Base-by-base conservation (phyloP, 2,113 vertebrate species). In the Psilopsiagon aurifrons region DNA sequence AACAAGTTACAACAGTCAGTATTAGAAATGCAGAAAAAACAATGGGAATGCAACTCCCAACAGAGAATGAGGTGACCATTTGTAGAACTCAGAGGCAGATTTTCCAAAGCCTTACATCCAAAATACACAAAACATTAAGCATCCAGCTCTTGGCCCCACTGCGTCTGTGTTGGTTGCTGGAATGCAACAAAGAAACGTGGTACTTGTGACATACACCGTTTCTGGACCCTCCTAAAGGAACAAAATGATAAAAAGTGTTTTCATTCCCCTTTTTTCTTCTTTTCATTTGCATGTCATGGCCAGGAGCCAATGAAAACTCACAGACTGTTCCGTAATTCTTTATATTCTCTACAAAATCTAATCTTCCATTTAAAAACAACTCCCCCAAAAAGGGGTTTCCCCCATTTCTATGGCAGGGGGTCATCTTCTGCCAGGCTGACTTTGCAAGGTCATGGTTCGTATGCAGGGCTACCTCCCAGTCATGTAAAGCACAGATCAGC, bases 151-250 rank as follows among this genome's bases (percentile, higher is more conserved):
- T 94, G 95, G 88, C 89, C 77, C 69, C 1, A 1, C 46, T 94
- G 17, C 55, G 57, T 94, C 64, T 89, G 37, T 92, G 67, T 88
- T 97, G 94, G 92, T 97, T 95, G 80, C 86, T 95, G 94, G 96
- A 97, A 91, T 54, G 84, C 82, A 95, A 83, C 76, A 89, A 95
- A 88, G 94, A 96, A 96, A 97, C 83, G 90, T 95, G 97, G 94
- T 83, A 94, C 43, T 92, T 75, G 54, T 23, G 90, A 41, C 52
- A 76, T 73, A 64, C 83, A 78, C 44, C 51, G 83, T 52, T 93
- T 83, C 82, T 86, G 88, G 88, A 82, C 59, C 83, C 31, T 95
- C 59, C n/a, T 66, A 75, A 74, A 77, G 84, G 90, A 97, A 92
- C 73, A 92, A 91, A 94, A 86, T 81, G 90, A 96, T 96, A 79